These are phyloP conservation scores for Siphonodentalium dalli DNA, from an alignment of 2,888 invertebrate genomes.

Conservation along the genomic window DNA sequence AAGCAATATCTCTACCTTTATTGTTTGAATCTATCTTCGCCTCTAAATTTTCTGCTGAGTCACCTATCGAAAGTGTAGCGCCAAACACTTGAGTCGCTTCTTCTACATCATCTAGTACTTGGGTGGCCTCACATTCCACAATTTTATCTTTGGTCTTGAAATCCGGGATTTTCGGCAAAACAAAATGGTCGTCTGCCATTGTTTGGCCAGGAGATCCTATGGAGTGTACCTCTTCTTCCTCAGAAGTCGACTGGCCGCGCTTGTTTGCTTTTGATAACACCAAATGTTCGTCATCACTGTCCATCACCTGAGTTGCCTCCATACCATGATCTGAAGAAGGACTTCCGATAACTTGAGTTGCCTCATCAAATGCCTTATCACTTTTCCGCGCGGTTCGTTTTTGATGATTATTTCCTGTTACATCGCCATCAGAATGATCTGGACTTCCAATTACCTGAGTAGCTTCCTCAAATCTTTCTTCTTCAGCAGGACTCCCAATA, in stretches of 20 bases:
- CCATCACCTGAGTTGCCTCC: too few species aligned
- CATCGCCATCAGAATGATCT: constrained; percentile 11
- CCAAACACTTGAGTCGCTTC: constrained; percentile 20
- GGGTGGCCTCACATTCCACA: constrained; percentile 1
- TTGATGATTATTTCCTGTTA: neutral
- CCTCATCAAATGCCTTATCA: constrained; percentile 1
- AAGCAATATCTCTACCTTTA: too few species aligned
- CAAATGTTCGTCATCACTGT: too few species aligned
- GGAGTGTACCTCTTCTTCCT: too few species aligned
- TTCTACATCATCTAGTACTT: neutral
- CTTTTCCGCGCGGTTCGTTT: neutral
- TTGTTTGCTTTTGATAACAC: too few species aligned
- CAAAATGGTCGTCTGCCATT: too few species aligned
- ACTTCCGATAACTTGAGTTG: constrained; percentile 5
- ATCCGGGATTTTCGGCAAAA: neutral
- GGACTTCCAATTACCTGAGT: constrained; percentile 5
- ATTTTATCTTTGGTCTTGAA: neutral
- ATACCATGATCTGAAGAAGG: neutral
- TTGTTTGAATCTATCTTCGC: too few species aligned
- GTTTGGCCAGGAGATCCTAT: too few species aligned
- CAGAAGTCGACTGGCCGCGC: too few species aligned
- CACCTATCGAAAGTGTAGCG: neutral
- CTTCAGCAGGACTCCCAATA: constrained; percentile 1
- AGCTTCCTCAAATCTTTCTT: neutral
- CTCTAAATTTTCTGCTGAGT: too few species aligned